These are phyloP conservation scores for Sterrhoptilus dennistouni DNA, from an alignment of 2,113 vertebrate genomes.

Conservation along the genomic window DNA sequence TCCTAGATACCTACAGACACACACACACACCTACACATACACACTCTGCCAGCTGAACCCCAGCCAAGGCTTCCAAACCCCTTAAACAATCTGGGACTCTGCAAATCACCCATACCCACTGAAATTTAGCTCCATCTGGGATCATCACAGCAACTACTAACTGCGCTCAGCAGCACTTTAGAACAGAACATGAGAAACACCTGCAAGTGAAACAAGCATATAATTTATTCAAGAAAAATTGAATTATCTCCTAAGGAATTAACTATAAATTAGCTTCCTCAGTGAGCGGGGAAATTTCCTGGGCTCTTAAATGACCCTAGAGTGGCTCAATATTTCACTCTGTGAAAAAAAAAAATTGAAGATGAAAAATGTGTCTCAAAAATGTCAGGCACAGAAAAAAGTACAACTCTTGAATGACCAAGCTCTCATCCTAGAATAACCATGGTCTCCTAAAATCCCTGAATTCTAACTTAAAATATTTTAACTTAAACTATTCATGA, in stretches of 20 bases:
- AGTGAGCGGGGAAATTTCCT: neutral
- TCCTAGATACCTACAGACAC: neutral
- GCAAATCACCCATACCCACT: neutral
- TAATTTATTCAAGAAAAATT: neutral
- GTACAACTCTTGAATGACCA: neutral
- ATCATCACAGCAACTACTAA: neutral
- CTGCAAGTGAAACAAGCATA: neutral
- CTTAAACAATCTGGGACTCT: neutral
- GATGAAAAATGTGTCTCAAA: neutral
- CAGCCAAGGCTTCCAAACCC: neutral
- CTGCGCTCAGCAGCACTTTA: neutral
- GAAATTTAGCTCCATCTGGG: neutral
- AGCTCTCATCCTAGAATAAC: neutral
- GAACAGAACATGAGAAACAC: constrained; percentile 8
- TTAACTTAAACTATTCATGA: neutral
- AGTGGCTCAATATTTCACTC: neutral
- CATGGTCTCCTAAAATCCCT: neutral
- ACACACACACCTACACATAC: no score
- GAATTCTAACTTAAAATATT: neutral
- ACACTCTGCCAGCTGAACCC: neutral
- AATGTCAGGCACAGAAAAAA: neutral
- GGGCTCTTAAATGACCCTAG: neutral
- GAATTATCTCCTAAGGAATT: constrained; percentile 4
- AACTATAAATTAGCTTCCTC: neutral
- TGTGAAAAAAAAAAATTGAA: neutral